Evolutionary conservation across 2,113 vertebrate species (phyloP).

Genomic region (Nannospalax galili): DNA sequence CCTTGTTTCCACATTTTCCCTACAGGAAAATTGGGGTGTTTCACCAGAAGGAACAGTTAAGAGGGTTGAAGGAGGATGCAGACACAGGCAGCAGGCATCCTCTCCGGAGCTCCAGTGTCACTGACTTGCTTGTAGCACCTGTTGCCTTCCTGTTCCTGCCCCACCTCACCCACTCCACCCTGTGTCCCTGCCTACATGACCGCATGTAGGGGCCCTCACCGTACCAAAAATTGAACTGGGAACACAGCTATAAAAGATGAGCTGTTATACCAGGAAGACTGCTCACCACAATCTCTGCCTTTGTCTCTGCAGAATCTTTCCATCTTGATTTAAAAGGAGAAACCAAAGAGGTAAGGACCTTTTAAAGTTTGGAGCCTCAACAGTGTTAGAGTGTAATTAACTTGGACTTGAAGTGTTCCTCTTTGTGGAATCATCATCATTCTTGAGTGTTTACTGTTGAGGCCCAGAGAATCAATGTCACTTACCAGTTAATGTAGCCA

Average conservation of each 20-base stretch:
- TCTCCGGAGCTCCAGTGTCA: background rate
- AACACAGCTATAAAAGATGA: accelerated
- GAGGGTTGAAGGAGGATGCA: background rate
- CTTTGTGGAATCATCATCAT: no score
- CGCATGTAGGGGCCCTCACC: background rate
- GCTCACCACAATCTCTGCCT: background rate
- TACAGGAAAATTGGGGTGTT: background rate
- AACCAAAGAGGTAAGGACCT: constrained; percentile 58
- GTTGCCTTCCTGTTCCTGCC: no score
- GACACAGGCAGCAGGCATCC: accelerated
- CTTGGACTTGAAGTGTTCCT: background rate
- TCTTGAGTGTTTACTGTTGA: background rate
- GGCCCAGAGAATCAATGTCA: background rate
- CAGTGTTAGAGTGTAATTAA: background rate
- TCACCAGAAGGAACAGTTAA: background rate
- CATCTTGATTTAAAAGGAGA: background rate
- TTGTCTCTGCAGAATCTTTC: constrained; percentile 65
- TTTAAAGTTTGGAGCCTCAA: background rate
- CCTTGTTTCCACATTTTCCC: background rate
- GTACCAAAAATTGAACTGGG: background rate
- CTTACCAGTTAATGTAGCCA: no score
- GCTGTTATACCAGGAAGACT: background rate
- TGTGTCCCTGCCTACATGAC: accelerated
- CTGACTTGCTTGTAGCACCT: no score
- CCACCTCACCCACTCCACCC: accelerated